These are phyloP conservation scores for Iguana delicatissima DNA, from an alignment of 2,797 vertebrate species.

Conservation along the genomic window DNA sequence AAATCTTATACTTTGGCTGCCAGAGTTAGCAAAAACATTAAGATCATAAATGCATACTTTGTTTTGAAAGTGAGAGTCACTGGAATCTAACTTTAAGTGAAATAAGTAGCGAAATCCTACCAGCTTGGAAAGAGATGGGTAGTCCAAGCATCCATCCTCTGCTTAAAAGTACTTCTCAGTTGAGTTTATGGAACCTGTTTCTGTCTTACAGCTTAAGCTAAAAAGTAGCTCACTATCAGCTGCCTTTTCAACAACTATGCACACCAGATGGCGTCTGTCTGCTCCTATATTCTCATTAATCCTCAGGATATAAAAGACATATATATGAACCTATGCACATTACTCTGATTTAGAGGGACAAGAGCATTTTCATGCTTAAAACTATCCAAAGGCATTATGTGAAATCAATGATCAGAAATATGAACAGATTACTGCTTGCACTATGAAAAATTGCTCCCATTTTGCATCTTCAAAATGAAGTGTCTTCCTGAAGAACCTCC, in stretches of 20 bases:
- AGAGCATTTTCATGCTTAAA: conserved; percentile 8
- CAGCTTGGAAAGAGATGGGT: not conserved
- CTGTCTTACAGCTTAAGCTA: not conserved
- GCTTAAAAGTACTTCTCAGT: not conserved
- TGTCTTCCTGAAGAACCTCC: too few species aligned
- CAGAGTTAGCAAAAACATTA: not conserved
- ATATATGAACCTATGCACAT: not conserved
- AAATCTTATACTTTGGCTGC: not conserved
- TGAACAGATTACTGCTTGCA: not conserved
- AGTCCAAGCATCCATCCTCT: not conserved
- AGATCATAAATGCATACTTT: not conserved
- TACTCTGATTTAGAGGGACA: not conserved
- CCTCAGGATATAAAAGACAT: not conserved
- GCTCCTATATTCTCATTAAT: not conserved
- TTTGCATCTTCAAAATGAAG: not conserved
- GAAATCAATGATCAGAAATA: not conserved
- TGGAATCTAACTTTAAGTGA: not conserved
- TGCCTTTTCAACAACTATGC: not conserved
- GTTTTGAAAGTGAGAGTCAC: not conserved
- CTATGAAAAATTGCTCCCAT: not conserved
- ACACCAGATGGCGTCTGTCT: not conserved
- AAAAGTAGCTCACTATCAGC: not conserved
- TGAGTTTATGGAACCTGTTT: not conserved
- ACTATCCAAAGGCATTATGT: not conserved
- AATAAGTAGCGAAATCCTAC: not conserved